Percentiles rank a stretch among this genome's conserved stretches.
These are phyloP conservation scores for Cheilosia impressa DNA, from an alignment of 2,888 invertebrate genomes.

Conservation along the genomic window DNA sequence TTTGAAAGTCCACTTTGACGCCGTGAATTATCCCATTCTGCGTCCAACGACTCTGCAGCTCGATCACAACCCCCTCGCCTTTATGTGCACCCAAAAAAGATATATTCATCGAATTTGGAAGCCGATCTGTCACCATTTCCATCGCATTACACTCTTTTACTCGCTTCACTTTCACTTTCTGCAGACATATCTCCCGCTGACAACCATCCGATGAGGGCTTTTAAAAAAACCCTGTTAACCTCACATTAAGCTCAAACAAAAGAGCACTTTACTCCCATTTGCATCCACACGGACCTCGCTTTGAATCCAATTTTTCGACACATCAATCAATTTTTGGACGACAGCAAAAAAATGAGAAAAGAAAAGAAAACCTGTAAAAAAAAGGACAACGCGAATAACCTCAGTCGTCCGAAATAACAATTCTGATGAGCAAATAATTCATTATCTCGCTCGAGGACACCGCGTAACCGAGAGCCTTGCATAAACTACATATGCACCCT, in stretches of 20 bases:
- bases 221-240: slow-evolving; percentile 60
- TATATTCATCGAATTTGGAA: no score
- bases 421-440: slow-evolving; percentile 75
- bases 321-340: slow-evolving; percentile 67
- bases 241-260: slow-evolving; percentile 61
- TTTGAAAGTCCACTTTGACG: no score
- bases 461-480: slow-evolving; percentile 23
- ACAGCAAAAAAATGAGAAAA: slow-evolving; percentile 10
- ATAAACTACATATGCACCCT: slow-evolving; percentile 55
- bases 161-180: no score
- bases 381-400: slow-evolving; percentile 15
- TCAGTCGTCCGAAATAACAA: slow-evolving; percentile 41
- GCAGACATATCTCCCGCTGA: neutral
- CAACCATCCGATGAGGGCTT: slow-evolving; percentile 4
- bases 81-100: no score
- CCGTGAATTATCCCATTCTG: no score
- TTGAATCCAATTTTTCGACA: slow-evolving; percentile 69
- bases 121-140: no score
- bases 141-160: no score
- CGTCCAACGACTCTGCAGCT: no score
- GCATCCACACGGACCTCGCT: slow-evolving; percentile 15
- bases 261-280: slow-evolving; percentile 50
- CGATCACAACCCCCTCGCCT: no score
- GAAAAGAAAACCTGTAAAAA: slow-evolving; percentile 8
- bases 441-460: slow-evolving; percentile 70